Evolutionary conservation across 2,797 vertebrate species (phyloP).

Genomic region (Babyrousa celebensis): DNA sequence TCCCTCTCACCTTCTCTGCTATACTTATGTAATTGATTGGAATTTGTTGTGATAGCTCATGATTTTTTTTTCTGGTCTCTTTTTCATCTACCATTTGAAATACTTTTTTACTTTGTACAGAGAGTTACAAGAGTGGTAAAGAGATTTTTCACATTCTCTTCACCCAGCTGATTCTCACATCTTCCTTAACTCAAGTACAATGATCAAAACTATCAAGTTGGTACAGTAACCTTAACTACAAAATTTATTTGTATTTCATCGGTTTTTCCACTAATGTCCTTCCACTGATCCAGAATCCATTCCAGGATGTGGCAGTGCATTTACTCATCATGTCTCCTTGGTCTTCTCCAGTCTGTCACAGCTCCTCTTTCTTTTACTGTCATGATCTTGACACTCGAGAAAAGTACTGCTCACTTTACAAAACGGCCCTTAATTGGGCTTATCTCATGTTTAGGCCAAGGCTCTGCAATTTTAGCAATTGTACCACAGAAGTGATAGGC

Average conservation of each 20-base stretch:
- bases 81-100: slow-evolving; percentile 31
- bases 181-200: neutral
- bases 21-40: neutral
- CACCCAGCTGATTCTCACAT: neutral
- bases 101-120: slow-evolving; percentile 1
- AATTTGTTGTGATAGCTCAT: neutral
- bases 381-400: neutral
- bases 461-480: neutral
- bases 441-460: neutral
- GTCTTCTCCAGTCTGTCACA: neutral
- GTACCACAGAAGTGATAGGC: neutral
- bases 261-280: neutral
- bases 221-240: neutral
- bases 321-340: neutral
- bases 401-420: neutral
- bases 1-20: neutral
- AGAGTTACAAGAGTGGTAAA: neutral
- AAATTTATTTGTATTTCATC: neutral
- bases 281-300: neutral
- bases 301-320: neutral
- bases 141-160: neutral
- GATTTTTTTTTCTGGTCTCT: neutral
- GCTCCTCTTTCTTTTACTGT: neutral
- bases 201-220: neutral
- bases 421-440: neutral